phyloP scores from a whole-genome alignment of 1,140 invertebrate species.

The Ceratosolen fusciceps region DNA sequence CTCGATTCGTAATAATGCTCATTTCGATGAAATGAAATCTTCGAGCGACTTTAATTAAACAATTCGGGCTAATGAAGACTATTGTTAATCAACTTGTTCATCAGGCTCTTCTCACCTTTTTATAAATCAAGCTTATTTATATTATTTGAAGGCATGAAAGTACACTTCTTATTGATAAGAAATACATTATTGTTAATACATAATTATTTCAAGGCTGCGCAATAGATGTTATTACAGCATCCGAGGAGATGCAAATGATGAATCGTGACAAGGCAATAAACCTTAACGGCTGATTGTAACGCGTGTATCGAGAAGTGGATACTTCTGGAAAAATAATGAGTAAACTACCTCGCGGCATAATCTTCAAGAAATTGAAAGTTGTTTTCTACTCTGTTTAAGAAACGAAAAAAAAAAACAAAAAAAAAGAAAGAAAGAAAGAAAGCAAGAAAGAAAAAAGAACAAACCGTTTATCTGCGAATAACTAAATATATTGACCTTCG shows the following conservation, averaged over 20 bases:
- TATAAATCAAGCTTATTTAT: no score
- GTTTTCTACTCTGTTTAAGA: constrained; percentile 43
- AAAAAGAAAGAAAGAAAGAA: no score
- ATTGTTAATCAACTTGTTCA: no score
- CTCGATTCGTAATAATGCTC: neutral
- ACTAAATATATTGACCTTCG: constrained; percentile 50
- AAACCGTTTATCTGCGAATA: constrained; percentile 5
- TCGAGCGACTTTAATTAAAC: no score
- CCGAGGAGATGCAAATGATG: constrained; percentile 42
- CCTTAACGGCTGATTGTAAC: constrained; percentile 32
- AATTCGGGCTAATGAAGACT: no score
- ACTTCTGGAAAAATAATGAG: neutral
- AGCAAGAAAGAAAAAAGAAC: constrained; percentile 12
- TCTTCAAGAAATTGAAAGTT: constrained; percentile 55
- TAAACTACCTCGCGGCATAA: constrained; percentile 20
- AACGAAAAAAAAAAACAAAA: neutral
- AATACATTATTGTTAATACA: no score
- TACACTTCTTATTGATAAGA: no score
- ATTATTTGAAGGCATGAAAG: no score
- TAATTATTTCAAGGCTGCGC: constrained; percentile 49
- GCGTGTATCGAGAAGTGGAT: constrained; percentile 26
- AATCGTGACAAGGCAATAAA: constrained; percentile 39
- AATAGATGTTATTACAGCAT: constrained; percentile 52
- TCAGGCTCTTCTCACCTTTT: no score
- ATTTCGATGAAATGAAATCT: neutral